Percentiles rank a stretch among this genome's conserved stretches.
Evolutionary conservation across 2,113 vertebrate species (phyloP).

Genomic region (Tachuris rubrigastra): DNA sequence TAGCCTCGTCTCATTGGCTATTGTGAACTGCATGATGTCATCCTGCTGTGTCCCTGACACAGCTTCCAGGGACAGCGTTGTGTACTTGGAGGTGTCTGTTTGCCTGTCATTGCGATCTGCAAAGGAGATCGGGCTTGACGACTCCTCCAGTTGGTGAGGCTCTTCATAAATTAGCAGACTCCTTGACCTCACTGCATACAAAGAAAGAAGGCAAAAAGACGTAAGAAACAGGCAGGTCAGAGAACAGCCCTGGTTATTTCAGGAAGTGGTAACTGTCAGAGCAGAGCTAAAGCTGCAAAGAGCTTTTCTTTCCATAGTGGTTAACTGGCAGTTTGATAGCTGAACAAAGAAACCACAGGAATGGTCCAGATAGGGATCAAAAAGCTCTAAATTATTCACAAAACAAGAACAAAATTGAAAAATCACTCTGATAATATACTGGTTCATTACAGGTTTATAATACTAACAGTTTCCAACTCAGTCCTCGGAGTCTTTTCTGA

Average conservation of each 20-base stretch:
- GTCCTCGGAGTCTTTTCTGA: not conserved
- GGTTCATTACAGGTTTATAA: not conserved
- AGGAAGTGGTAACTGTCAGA: not conserved
- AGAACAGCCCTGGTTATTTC: not conserved
- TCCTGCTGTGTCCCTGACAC: conserved; percentile 44
- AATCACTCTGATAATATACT: not conserved
- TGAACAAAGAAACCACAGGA: not conserved
- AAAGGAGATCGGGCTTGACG: conserved; percentile 75
- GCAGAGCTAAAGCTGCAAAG: not conserved
- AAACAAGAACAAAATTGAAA: not conserved
- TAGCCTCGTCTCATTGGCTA: conserved; percentile 81
- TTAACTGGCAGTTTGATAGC: not conserved
- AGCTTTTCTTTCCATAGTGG: not conserved
- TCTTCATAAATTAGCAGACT: conserved; percentile 90
- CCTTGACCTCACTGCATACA: conserved; percentile 87
- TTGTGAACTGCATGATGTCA: conserved; percentile 76
- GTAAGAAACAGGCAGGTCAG: not conserved
- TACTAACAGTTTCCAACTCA: not conserved
- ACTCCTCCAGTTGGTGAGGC: conserved; percentile 78
- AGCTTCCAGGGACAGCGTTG: conserved; percentile 70
- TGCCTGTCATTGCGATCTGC: conserved; percentile 81
- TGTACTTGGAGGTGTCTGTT: conserved; percentile 77
- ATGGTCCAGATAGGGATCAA: not conserved
- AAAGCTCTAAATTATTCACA: not conserved
- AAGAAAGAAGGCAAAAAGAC: not conserved